Base-by-base conservation (phyloP, 2,797 vertebrate species). In the Liasis olivaceus region DNA sequence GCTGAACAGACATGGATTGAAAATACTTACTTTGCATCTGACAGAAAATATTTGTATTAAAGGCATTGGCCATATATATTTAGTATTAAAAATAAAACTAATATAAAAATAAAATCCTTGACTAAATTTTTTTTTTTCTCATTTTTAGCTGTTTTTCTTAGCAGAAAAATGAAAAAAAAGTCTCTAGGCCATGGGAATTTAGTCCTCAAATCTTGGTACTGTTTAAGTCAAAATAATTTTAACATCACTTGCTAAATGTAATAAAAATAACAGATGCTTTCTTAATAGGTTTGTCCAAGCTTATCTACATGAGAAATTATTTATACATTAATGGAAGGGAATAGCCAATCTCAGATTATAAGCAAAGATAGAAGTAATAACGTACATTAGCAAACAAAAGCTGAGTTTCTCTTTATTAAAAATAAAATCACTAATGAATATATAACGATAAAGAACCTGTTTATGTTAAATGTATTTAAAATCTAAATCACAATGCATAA, bases 251-350 rank as follows among this genome's bases (percentile, higher is more conserved):
- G 93, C 86, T 58, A 89, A 94, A 97, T 95, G 60, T 94, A 20
- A 47, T 91, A 94, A 95, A 96, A 92, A 95, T 93, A 97, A 95
- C 96, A 97, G 97, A 97, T 97, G 95, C 93, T 96, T 89, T 69
- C 85, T 24, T 31, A 12, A 14, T 51, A 0, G 54, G 89, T 36
- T 93, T 93, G 60, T 91, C 92, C 0, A 1, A 94, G 96, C 85
- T 93, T 84, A 36, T 92, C 90, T 90, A 90, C 14, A 89, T 88
- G 87, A 96, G 54, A 90, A 93, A 54, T 87, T 31, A 93, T 93
- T 95, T 94, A 96, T 96, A 89, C 95, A 90, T 31, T 90, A 88
- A 94, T 93, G 85, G 91, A 72, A 95, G 93, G 4, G 58, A 87
- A 14, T 89, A 89, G 94, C 96, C 91, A 86, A 60, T 90, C 64